These are phyloP conservation scores for Prietella phreatophila DNA, from an alignment of 2,113 vertebrate species.

Conservation along the genomic window DNA sequence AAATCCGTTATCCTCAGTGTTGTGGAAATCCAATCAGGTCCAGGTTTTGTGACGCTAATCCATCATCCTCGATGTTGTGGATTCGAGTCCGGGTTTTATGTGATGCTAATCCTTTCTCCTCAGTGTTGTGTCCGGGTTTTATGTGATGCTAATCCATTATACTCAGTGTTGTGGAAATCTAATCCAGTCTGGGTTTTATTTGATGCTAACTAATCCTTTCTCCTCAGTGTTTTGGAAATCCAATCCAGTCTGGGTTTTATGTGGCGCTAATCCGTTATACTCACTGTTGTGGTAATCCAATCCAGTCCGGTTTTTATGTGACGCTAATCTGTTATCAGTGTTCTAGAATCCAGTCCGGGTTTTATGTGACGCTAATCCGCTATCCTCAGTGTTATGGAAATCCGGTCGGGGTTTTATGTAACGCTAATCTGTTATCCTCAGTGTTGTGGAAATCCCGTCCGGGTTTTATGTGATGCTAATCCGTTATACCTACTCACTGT, in stretches of 20 bases:
- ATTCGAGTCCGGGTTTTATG: conserved; percentile 45
- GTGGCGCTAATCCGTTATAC: neutral
- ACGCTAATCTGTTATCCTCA: neutral
- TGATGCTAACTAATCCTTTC: neutral
- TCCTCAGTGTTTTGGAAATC: neutral
- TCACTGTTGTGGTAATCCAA: neutral
- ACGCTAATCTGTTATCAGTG: neutral
- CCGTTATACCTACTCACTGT: too few relatives aligned
- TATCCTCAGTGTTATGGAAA: too few relatives aligned
- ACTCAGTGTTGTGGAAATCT: too few relatives aligned
- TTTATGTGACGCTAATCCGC: neutral
- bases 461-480: neutral
- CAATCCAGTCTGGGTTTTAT: conserved; percentile 34
- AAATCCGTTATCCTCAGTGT: neutral
- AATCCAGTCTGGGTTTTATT: conserved; percentile 36
- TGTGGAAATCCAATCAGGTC: neutral
- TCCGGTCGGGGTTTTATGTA: conserved; percentile 23
- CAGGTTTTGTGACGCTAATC: conserved; percentile 17
- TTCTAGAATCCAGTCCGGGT: conserved; percentile 34
- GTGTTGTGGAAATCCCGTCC: conserved; percentile 19
- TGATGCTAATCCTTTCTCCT: neutral
- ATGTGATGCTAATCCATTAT: neutral
- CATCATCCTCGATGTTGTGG: neutral
- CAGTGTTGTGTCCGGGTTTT: conserved; percentile 39
- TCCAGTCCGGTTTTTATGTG: conserved; percentile 44